These are phyloP conservation scores for Nothocercus julius DNA, from an alignment of 2,113 vertebrate species.

Conservation along the genomic window DNA sequence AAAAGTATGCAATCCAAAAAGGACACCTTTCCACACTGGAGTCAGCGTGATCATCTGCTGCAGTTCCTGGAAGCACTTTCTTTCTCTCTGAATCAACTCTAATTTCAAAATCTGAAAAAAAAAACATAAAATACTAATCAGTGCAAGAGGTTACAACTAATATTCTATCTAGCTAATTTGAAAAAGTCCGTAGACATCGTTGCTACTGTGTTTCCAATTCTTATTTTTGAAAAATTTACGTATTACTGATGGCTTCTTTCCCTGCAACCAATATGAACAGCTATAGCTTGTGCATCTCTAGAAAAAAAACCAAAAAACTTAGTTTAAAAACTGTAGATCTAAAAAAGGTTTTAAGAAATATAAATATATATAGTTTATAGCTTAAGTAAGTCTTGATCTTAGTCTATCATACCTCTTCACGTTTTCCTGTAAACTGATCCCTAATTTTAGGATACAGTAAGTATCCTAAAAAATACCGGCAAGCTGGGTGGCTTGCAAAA, in stretches of 20 bases:
- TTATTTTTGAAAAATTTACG: background rate
- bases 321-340: background rate
- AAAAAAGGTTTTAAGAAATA: background rate
- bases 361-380: background rate
- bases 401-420: background rate
- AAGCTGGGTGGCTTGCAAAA: background rate
- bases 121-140: slow-evolving; percentile 22
- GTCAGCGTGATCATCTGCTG: slow-evolving; percentile 15
- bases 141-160: background rate
- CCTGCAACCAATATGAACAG: background rate
- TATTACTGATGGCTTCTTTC: background rate
- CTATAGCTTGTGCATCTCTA: background rate
- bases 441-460: background rate
- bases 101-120: slow-evolving; percentile 82
- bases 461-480: background rate
- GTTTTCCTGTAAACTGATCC: background rate
- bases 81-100: slow-evolving; percentile 72
- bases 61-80: slow-evolving; percentile 58
- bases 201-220: background rate
- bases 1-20: background rate
- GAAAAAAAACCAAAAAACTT: background rate
- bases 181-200: background rate
- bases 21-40: slow-evolving; percentile 66
- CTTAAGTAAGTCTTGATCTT: background rate
- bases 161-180: background rate